Evolutionary conservation across 2,113 vertebrate genomes (phyloP), one percentile per base, ranked within the genome.

Genomic region (Tor tambroides): DNA sequence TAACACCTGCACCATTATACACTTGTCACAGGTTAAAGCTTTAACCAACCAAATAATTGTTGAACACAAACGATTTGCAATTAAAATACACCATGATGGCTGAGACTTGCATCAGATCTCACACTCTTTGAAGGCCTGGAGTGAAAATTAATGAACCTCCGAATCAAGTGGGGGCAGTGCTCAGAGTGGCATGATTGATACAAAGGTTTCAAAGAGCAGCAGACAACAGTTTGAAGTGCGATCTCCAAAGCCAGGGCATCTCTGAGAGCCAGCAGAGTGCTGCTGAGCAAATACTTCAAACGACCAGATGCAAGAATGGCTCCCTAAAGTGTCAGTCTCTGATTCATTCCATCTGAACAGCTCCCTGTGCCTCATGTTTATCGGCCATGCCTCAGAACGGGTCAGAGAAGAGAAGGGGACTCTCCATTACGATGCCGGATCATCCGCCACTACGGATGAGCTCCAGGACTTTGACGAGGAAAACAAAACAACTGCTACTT

Each of bases 251-350:
- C 87, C 43, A 88, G 89, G 83, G 85, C 56, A 82, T 89, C 89
- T 92, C 89, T 89, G 89, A 91, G 88, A 85, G 54, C 91, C 67
- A 71, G 80, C 90, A n/a, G 86, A 83, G 86, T 88, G 87, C 87
- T 56, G 88, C 89, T 92, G 91, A 88, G 91, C 89, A 91, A 92
- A 91, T 86, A 92, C 92, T 93, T 93, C 87, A 92, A 92, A 92
- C 80, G 15, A 87, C 81, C 86, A 88, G 71, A 87, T 54, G 87
- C 30, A 78, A 88, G 83, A 90, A 82, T 80, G 65, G 26, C 89
- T 92, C 91, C 88, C 85, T 86, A 85, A 93, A 90, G 87, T 87
- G 92, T 86, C 86, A 78, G 86, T 91, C 85, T 82, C 77, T 28
- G 87, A 83, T 5, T 67, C 56, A 38, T 83, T 63, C 83, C 86